phyloP scores from a whole-genome alignment of 2,797 vertebrate genomes.

The Intellagama lesueurii region DNA sequence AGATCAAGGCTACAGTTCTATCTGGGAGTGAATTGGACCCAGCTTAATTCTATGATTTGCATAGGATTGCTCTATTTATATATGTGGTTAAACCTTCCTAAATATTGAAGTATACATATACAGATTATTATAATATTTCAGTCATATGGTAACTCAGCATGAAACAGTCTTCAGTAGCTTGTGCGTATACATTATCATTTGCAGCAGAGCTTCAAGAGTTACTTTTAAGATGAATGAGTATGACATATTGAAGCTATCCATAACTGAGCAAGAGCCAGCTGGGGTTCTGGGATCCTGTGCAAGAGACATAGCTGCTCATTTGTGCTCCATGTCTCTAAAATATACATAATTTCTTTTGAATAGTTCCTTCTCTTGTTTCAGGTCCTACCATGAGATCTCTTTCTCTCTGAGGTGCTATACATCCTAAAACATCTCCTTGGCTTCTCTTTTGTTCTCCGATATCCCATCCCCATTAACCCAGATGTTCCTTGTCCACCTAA shows the following conservation, averaged over 20 bases:
- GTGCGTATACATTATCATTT: neutral
- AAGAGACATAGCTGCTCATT: neutral
- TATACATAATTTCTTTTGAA: neutral
- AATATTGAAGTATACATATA: neutral
- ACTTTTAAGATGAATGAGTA: neutral
- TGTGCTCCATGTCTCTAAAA: neutral
- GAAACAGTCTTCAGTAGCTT: neutral
- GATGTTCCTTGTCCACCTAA: neutral
- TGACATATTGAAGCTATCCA: neutral
- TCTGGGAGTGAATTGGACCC: neutral
- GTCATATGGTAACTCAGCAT: neutral
- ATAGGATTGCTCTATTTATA: neutral
- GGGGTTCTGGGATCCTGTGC: neutral
- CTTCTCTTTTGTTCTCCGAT: neutral
- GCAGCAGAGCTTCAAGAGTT: neutral
- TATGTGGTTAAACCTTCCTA: neutral
- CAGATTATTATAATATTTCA: neutral
- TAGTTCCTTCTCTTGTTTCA: neutral
- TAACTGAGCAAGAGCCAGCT: neutral
- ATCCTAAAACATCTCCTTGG: neutral
- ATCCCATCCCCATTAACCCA: neutral
- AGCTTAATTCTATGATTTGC: neutral
- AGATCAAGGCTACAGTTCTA: neutral
- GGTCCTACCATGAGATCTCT: neutral
- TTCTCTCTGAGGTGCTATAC: neutral